Conservation (phyloP, 2,888 invertebrate species). For the Lasioglossum calceatum region DNA sequence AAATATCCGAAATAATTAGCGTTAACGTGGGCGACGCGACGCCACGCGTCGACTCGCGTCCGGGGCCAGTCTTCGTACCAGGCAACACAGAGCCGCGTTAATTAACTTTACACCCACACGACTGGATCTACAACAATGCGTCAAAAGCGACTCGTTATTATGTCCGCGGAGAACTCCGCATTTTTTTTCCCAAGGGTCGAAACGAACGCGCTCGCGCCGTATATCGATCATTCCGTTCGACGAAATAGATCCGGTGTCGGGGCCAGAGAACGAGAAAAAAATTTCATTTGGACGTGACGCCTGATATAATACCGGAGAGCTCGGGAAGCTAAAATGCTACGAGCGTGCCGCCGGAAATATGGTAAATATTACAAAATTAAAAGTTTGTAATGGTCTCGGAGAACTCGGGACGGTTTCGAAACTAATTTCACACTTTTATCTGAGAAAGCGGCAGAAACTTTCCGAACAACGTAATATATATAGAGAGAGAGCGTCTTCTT, state of each 20-base stretch:
- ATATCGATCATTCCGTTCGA: not conserved
- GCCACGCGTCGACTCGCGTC: not conserved
- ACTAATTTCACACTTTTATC: constrained; percentile 49
- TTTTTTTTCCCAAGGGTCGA: not conserved
- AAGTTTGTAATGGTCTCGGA: constrained; percentile 10
- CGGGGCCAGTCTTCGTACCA: not conserved
- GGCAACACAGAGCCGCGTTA: not conserved
- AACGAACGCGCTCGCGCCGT: not conserved
- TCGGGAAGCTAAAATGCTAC: not conserved
- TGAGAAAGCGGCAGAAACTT: constrained; percentile 33
- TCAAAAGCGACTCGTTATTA: constrained; percentile 3
- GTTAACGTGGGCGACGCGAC: not conserved
- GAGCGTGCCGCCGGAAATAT: constrained; percentile 12
- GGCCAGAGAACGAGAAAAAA: too few relatives aligned
- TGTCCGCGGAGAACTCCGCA: not conserved
- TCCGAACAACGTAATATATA: constrained; percentile 38
- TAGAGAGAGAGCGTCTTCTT: constrained; percentile 14
- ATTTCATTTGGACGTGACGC: not conserved
- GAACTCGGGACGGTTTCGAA: constrained; percentile 33
- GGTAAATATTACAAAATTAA: constrained; percentile 30
- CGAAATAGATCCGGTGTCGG: not conserved
- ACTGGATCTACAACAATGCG: constrained; percentile 1
- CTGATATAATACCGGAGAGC: not conserved
- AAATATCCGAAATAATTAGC: constrained; percentile 45
- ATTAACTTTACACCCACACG: constrained; percentile 3